These are phyloP conservation scores for Dexiosoma caninum DNA, from an alignment of 2,888 invertebrate species.

Conservation along the genomic window DNA sequence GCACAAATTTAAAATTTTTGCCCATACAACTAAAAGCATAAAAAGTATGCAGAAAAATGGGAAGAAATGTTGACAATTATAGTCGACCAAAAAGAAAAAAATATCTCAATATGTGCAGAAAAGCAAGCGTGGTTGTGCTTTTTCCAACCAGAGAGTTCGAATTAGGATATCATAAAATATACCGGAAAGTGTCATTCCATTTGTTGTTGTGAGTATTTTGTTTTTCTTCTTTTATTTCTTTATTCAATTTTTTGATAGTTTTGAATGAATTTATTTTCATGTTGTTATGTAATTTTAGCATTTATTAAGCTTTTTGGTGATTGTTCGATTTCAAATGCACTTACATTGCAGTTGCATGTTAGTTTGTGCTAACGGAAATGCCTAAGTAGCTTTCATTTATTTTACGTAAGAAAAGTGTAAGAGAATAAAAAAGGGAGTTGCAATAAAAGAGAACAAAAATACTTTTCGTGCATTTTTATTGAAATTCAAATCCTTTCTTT, in stretches of 20 bases:
- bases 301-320: conserved; percentile 21
- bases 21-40: conserved; percentile 19
- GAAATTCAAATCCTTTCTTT: neutral
- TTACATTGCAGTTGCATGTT: conserved; percentile 20
- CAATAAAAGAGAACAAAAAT: conserved; percentile 29
- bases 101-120: neutral
- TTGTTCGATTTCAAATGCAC: conserved; percentile 3
- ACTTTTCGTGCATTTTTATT: conserved; percentile 43
- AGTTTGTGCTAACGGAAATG: conserved; percentile 51
- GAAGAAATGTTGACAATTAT: conserved; percentile 35
- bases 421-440: neutral
- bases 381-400: conserved; percentile 57
- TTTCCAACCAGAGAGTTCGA: conserved; percentile 40
- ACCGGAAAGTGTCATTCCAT: conserved; percentile 52
- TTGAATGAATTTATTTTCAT: conserved; percentile 39
- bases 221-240: neutral
- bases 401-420: conserved; percentile 15
- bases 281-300: conserved; percentile 26
- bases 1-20: conserved; percentile 51
- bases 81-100: neutral
- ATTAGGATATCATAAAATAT: conserved; percentile 62
- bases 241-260: conserved; percentile 19
- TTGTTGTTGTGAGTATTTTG: neutral
- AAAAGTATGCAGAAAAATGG: conserved; percentile 15
- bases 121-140: neutral